Evolutionary conservation across 2,113 vertebrate species (phyloP).

Genomic region (Mirounga angustirostris): DNA sequence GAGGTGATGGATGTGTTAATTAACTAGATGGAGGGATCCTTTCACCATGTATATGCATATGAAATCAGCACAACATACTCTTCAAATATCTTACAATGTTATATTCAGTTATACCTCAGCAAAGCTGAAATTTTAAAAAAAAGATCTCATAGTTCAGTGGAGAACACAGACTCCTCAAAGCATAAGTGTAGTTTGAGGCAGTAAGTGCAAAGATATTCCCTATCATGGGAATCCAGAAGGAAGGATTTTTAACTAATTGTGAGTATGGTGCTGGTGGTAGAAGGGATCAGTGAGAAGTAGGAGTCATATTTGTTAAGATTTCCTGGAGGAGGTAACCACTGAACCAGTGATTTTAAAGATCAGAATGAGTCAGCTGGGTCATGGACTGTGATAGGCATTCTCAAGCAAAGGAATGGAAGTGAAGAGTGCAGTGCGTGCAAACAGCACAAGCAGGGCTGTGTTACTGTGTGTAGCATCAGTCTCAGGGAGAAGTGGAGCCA

Average conservation of each 20-base stretch:
- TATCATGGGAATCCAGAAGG: not conserved
- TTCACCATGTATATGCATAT: not conserved
- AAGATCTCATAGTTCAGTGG: not conserved
- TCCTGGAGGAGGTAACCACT: not conserved
- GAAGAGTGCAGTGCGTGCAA: not conserved
- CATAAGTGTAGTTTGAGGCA: not conserved
- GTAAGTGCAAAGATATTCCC: not conserved
- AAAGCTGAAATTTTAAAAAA: not conserved
- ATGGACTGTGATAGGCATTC: not conserved
- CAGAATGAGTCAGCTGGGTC: not conserved
- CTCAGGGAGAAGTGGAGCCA: not conserved
- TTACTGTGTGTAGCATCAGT: not conserved
- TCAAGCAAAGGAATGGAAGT: not conserved
- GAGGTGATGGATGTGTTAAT: not conserved
- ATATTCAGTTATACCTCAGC: not conserved
- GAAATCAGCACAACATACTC: not conserved
- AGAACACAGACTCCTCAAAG: conserved; percentile 1
- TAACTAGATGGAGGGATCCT: not conserved
- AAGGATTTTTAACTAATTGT: not conserved
- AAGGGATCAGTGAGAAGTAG: not conserved
- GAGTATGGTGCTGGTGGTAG: not conserved
- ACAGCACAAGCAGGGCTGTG: not conserved
- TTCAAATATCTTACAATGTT: not conserved
- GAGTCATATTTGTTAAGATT: not conserved
- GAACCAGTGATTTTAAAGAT: not conserved